Evolutionary conservation across 2,888 invertebrate species (phyloP), one percentile per base, ranked within the genome.

Genomic region (Drosophila borborema): DNA sequence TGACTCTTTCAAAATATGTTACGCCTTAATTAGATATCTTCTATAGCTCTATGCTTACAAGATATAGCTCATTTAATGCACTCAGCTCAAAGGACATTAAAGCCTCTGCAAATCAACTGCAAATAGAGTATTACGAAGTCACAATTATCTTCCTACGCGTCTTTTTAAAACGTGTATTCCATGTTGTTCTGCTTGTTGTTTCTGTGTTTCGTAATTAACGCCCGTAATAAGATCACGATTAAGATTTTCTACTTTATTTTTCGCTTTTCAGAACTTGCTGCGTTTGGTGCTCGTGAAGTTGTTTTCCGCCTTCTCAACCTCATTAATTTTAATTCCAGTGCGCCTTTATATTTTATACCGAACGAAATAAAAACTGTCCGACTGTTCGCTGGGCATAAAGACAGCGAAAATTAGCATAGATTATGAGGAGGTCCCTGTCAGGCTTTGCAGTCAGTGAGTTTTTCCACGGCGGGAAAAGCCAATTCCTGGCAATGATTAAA

Each of bases 211-310:
- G 89, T 90, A 92, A 92, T 92, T 92, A 92, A 92, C 90, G 91
- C 84, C 84, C 86, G 90, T 91, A 91, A 92, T 90, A 90, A 87
- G 89, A 92, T 90, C 86, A 90, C 91, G 86, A 90, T 91, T 89
- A 91, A 90, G 82, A 78, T 86, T 89, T 81, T 76, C 59, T 64
- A 31, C 34, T 46, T 38, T 36, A 43, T 43, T 54, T 54, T 51
- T 41, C 67, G 53, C 59, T 65, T 53, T 68, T 43, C 59, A 41
- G 49, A 18, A 20, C 61, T 31, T 46, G 43, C 49, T 62, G 58
- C 34, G 18, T 28, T 64, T 40, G 73, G 18, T 63, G 64, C 31
- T 58, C 18, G 20, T 43, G 45, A 59, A 62, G 54, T 63, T 67
- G 51, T 45, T 58, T 67, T 62, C 64, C 63, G 55, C 72, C 46